These are phyloP conservation scores for Hypsibius dujardini DNA, from an alignment of 1,140 invertebrate species.

Conservation along the genomic window DNA sequence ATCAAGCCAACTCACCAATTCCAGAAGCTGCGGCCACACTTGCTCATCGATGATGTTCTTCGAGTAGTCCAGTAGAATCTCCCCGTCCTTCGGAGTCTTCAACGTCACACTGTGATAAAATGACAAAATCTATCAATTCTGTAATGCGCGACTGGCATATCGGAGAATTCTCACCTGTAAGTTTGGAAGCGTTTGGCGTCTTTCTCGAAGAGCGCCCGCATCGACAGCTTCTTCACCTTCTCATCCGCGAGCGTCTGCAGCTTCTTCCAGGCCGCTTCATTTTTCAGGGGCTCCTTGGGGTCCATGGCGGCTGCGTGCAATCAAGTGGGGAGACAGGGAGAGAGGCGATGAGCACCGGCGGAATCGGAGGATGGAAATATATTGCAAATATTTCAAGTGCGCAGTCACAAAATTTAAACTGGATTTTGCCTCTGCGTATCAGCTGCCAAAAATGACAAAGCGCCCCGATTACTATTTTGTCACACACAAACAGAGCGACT, in stretches of 20 bases:
- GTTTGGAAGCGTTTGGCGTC: constrained; percentile 58
- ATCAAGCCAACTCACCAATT: constrained; percentile 52
- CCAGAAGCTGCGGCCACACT: constrained; percentile 51
- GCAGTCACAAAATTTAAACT: too few relatives aligned
- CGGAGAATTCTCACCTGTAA: constrained; percentile 46
- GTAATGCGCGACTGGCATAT: not conserved
- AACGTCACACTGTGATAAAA: constrained; percentile 49
- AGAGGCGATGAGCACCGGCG: too few relatives aligned
- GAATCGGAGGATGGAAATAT: too few relatives aligned
- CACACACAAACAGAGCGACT: too few relatives aligned
- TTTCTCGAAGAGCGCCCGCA: constrained; percentile 52
- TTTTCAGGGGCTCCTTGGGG: constrained; percentile 33
- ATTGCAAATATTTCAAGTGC: too few relatives aligned
- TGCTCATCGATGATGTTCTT: constrained; percentile 78
- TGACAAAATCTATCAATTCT: constrained; percentile 17
- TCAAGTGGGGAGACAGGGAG: not conserved
- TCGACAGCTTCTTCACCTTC: constrained; percentile 50
- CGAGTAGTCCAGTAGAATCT: constrained; percentile 82
- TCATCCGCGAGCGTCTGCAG: constrained; percentile 50
- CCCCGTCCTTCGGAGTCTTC: constrained; percentile 57
- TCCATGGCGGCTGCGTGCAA: constrained; percentile 3
- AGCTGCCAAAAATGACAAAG: too few relatives aligned
- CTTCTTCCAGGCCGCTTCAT: constrained; percentile 49
- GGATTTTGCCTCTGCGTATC: too few relatives aligned
- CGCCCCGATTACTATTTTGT: too few relatives aligned